These are phyloP conservation scores for Amitus sp. DNA, from an alignment of 2,888 invertebrate species.

Conservation along the genomic window DNA sequence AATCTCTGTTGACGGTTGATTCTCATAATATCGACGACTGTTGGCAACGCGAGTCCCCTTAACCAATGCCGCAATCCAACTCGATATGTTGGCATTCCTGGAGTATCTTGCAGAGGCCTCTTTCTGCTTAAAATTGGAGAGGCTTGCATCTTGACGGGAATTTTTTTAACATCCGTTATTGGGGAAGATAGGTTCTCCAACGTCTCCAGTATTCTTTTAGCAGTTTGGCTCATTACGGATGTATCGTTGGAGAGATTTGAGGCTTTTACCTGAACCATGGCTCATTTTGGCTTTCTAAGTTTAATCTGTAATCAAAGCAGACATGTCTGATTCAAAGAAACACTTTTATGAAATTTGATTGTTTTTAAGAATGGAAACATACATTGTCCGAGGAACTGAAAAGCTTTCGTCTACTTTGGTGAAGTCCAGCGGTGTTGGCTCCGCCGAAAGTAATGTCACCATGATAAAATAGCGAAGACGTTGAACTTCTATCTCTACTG, in stretches of 20 bases:
- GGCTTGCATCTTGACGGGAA: too few species aligned
- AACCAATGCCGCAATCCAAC: constrained; percentile 60
- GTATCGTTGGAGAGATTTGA: constrained; percentile 59
- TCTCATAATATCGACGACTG: constrained; percentile 72
- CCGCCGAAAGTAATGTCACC: constrained; percentile 83
- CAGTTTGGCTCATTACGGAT: constrained; percentile 75
- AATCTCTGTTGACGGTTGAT: constrained; percentile 71
- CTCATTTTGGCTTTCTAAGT: constrained; percentile 57
- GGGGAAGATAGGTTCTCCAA: constrained; percentile 87
- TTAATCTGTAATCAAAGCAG: constrained; percentile 40
- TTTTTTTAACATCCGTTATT: constrained; percentile 80
- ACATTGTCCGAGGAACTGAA: constrained; percentile 52
- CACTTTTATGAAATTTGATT: neutral
- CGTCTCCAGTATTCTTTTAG: constrained; percentile 81
- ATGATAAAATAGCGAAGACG: constrained; percentile 76
- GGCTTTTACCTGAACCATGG: constrained; percentile 67
- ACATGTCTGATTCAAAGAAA: constrained; percentile 2
- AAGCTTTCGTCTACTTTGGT: constrained; percentile 50
- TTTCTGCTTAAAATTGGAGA: too few species aligned
- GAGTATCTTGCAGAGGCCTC: constrained; percentile 51
- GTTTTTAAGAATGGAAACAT: constrained; percentile 1
- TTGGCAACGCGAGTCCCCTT: constrained; percentile 71
- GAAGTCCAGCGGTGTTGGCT: constrained; percentile 66
- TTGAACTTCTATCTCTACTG: constrained; percentile 64
- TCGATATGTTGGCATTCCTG: constrained; percentile 40